Percentiles rank a stretch among this genome's conserved stretches.
Conservation (phyloP, 1,140 invertebrate species). For the Aphelinus certus region DNA sequence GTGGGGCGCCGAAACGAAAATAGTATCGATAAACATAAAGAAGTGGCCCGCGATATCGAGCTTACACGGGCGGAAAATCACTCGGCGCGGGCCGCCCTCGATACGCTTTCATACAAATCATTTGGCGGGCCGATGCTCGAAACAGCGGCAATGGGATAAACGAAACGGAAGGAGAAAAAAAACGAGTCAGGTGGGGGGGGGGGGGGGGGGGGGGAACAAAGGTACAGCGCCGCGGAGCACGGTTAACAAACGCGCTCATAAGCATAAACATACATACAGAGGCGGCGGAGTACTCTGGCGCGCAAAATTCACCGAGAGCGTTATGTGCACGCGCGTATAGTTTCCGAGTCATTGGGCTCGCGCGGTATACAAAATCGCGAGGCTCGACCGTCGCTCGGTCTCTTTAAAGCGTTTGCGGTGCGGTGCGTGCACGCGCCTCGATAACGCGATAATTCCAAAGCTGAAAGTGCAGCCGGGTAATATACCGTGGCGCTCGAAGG, state of each 20-base stretch:
- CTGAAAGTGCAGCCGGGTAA: slow-evolving; percentile 3
- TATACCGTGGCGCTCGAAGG: too few relatives aligned
- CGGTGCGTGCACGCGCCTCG: not conserved
- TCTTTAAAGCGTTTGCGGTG: slow-evolving; percentile 10
- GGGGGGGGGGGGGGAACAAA: too few relatives aligned
- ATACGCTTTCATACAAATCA: slow-evolving; percentile 2
- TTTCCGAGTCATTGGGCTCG: slow-evolving; percentile 12
- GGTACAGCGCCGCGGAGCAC: too few relatives aligned
- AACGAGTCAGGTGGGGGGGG: too few relatives aligned
- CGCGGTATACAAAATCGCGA: not conserved
- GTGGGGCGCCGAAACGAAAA: not conserved
- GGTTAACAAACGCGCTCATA: not conserved
- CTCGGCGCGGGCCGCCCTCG: not conserved
- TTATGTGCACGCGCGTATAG: too few relatives aligned
- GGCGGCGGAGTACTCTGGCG: too few relatives aligned
- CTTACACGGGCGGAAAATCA: not conserved
- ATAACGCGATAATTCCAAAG: slow-evolving; percentile 13
- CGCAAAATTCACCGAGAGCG: not conserved
- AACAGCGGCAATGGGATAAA: too few relatives aligned
- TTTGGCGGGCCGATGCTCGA: not conserved
- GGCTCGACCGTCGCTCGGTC: not conserved
- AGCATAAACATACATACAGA: not conserved
- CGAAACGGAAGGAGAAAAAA: too few relatives aligned
- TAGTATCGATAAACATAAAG: not conserved
- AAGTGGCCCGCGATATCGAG: not conserved